These are phyloP conservation scores for Hermetia illucens DNA, from an alignment of 1,140 invertebrate genomes.

Conservation along the genomic window DNA sequence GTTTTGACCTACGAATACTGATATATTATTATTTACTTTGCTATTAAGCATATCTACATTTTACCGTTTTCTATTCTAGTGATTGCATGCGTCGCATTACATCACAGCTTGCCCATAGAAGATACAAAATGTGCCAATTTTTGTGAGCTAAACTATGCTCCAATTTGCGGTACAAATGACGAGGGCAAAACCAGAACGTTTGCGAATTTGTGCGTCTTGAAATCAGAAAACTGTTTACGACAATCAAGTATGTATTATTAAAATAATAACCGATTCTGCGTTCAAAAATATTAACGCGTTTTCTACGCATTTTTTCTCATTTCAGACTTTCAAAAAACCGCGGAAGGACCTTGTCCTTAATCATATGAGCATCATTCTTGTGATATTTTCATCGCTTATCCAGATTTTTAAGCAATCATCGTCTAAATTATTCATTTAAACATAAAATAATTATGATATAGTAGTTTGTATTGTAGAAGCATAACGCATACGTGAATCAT, in stretches of 20 bases:
- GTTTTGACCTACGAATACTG: too few relatives aligned
- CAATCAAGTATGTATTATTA: constrained; percentile 13
- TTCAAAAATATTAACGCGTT: constrained; percentile 3
- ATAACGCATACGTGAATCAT: too few relatives aligned
- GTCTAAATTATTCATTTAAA: too few relatives aligned
- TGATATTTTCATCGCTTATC: too few relatives aligned
- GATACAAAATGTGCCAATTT: constrained; percentile 19
- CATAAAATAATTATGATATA: too few relatives aligned
- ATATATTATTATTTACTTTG: too few relatives aligned
- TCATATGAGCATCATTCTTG: too few relatives aligned
- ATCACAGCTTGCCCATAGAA: neutral
- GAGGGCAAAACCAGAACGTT: constrained; percentile 23
- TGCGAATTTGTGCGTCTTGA: constrained; percentile 25
- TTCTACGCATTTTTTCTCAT: neutral
- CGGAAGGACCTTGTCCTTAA: constrained; percentile 27
- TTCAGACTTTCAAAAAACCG: constrained; percentile 26
- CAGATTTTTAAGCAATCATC: too few relatives aligned
- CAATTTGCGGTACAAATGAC: constrained; percentile 25
- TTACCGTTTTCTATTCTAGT: too few relatives aligned
- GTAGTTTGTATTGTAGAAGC: too few relatives aligned
- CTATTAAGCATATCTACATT: too few relatives aligned
- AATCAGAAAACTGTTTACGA: constrained; percentile 27
- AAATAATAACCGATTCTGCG: constrained; percentile 8
- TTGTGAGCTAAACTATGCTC: constrained; percentile 17
- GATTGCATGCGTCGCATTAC: neutral